Evolutionary conservation across 2,113 vertebrate species (phyloP), one percentile per base, ranked within the genome.

Genomic region (Poeciliopsis turrubarensis): DNA sequence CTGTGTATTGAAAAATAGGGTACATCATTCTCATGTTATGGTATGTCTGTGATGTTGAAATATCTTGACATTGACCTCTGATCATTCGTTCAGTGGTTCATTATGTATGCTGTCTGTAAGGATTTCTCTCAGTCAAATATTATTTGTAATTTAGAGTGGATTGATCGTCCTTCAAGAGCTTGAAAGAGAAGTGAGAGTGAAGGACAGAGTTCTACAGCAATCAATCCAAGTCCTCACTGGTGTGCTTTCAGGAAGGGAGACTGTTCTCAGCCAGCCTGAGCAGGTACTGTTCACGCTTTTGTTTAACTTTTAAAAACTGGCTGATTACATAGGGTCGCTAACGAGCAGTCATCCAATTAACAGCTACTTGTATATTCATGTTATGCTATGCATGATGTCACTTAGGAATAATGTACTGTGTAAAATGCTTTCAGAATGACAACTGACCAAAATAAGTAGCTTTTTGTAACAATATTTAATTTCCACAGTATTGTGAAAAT

Each of bases 181-280:
- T 65, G 91, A 94, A 70, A 83, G 94, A 47, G 95, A 97, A 85
- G 79, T 94, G 77, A 29, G 80, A 69, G 89, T 96, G 81, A 97
- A 97, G 89, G 94, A 96, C 44, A 92, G 80, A 74, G 88, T 99
- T 63, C 72, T 98, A 29, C 88, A 90, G 81, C 94, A 96, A 82
- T 96, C 96, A 22, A 92, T 94, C 64, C 90, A 79, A 80, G 93
- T 92, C 63, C 93, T 99, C 15, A 78, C 89, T 73, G 92, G 95
- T 54, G 84, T 94, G 39, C 74, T 95, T 70, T 93, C 95, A 70
- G 94, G 81, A 74, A 91, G 89, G 77, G 78, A 92, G 31, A 79
- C 91, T 64, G 10, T 78, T 70, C 41, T 94, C 14, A 90, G 93
- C 39, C 79, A 61, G 25, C 86, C 91, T 66, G 90, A 94, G 71